These are phyloP conservation scores for Vimba vimba DNA, from an alignment of 2,113 vertebrate species.

Conservation along the genomic window DNA sequence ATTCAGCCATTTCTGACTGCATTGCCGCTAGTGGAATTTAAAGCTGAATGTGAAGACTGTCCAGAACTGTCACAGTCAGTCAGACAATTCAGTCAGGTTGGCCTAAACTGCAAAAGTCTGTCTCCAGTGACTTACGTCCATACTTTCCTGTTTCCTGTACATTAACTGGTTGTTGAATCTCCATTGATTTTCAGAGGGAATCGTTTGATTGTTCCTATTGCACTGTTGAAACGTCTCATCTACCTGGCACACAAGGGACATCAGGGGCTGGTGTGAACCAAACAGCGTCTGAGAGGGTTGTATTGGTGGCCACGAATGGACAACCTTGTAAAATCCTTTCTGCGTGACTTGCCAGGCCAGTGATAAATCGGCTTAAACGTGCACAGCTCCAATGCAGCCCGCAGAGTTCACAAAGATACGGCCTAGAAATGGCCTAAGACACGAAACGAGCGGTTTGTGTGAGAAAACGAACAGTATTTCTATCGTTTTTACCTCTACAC, in stretches of 20 bases:
- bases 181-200: background rate
- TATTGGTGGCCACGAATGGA: constrained; percentile 5
- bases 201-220: background rate
- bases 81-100: background rate
- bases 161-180: background rate
- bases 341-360: background rate
- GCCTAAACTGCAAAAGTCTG: constrained; percentile 31
- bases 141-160: background rate
- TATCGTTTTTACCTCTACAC: too few species aligned
- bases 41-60: background rate
- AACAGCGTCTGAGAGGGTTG: background rate
- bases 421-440: too few species aligned
- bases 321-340: background rate
- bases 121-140: background rate
- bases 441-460: too few species aligned
- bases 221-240: background rate
- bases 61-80: background rate
- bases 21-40: background rate
- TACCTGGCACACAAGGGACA: background rate
- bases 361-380: background rate
- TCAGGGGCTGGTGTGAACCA: background rate
- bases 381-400: background rate
- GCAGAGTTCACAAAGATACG: too few species aligned
- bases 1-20: background rate
- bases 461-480: too few species aligned